Evolutionary conservation across 2,113 vertebrate genomes (phyloP).

Genomic region (Tenebrosternarchus preto): DNA sequence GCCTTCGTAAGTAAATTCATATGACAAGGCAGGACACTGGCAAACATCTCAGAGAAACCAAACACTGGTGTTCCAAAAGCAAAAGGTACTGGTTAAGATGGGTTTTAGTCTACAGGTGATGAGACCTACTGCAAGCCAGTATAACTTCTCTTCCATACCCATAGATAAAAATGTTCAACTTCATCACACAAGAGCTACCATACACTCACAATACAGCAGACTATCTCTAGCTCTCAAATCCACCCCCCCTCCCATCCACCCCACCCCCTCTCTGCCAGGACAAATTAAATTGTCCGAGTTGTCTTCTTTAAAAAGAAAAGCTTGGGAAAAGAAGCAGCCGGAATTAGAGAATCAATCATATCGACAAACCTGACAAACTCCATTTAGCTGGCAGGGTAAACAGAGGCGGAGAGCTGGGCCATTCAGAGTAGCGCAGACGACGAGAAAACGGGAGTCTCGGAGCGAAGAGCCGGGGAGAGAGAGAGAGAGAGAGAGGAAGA

Average conservation of each 20-base stretch:
- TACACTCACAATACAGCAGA: slow-evolving; percentile 25
- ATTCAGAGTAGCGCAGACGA: slow-evolving; percentile 75
- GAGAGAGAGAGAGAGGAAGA: slow-evolving; percentile 63
- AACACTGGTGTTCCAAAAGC: background rate
- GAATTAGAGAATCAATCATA: slow-evolving; percentile 84
- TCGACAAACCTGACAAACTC: slow-evolving; percentile 98
- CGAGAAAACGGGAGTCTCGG: slow-evolving; percentile 64
- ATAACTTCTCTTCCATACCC: background rate
- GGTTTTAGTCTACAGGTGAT: slow-evolving; percentile 35
- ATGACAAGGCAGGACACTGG: background rate
- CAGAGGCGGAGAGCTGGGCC: slow-evolving; percentile 79
- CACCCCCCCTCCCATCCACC: slow-evolving; percentile 61
- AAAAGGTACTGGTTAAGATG: background rate
- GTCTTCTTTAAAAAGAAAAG: slow-evolving; percentile 46
- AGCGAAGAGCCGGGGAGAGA: slow-evolving; percentile 55
- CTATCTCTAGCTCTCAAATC: slow-evolving; percentile 11
- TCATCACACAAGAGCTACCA: slow-evolving; percentile 7
- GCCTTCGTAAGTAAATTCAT: background rate
- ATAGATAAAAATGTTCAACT: background rate
- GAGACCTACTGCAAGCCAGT: background rate
- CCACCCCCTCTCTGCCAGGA: slow-evolving; percentile 58
- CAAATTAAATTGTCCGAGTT: slow-evolving; percentile 77
- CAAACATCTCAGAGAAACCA: background rate
- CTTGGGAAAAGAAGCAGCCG: slow-evolving; percentile 57
- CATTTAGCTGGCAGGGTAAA: slow-evolving; percentile 94